Percentiles rank a stretch among this genome's conserved stretches.
These are phyloP conservation scores for Poeciliopsis infans DNA, from an alignment of 2,797 vertebrate species.

Conservation along the genomic window DNA sequence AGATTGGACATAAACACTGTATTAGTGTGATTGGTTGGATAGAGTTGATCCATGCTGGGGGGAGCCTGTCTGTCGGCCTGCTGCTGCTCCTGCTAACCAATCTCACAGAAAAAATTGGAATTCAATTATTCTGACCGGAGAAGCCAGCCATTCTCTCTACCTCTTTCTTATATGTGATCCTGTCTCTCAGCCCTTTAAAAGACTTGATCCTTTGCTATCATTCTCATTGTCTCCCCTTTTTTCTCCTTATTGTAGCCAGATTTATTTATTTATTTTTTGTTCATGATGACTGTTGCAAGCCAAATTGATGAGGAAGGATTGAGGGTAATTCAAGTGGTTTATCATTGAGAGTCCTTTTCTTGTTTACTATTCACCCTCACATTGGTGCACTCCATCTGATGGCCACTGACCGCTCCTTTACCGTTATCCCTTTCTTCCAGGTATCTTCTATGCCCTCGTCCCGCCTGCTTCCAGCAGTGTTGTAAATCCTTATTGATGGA, in stretches of 20 bases:
- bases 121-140: conserved; percentile 73
- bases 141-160: conserved; percentile 38
- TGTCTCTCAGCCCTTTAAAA: conserved; percentile 40
- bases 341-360: conserved; percentile 40
- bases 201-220: conserved; percentile 34
- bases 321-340: conserved; percentile 64
- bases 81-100: conserved; percentile 69
- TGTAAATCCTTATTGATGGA: conserved; percentile 63
- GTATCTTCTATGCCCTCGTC: conserved; percentile 26
- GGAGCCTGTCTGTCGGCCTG: conserved; percentile 68
- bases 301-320: conserved; percentile 23
- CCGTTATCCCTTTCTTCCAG: conserved; percentile 13
- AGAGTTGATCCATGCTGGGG: conserved; percentile 70
- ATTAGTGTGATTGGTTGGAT: conserved; percentile 78
- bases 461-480: conserved; percentile 25
- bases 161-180: conserved; percentile 58
- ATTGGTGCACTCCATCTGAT: conserved; percentile 44
- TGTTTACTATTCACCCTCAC: conserved; percentile 58
- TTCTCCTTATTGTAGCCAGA: conserved; percentile 16
- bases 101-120: conserved; percentile 74
- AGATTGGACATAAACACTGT: conserved; percentile 76
- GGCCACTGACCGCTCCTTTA: conserved; percentile 47
- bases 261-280: conserved; percentile 29
- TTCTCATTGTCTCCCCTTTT: conserved; percentile 2
- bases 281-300: conserved; percentile 29